Percentiles rank a stretch among this genome's conserved stretches.
Evolutionary conservation across 2,888 invertebrate species (phyloP).

Genomic region (Drosophila pegasa): DNA sequence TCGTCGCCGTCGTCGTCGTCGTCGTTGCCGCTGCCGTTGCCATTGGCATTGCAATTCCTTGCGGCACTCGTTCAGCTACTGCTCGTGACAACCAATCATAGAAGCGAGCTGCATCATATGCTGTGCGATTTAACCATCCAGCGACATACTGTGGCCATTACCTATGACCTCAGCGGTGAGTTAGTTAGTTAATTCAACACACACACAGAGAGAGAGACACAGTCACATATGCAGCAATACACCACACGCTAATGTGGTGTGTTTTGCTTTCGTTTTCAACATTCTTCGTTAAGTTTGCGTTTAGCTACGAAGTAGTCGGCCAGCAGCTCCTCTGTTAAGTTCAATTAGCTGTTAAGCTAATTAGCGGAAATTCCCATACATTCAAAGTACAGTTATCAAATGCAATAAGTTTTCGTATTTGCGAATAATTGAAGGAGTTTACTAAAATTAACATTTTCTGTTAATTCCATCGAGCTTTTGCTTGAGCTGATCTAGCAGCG

Average conservation of each 20-base stretch:
- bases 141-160: conserved; percentile 79
- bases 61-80: conserved; percentile 56
- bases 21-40: conserved; percentile 29
- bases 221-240: neutral
- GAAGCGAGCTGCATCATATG: conserved; percentile 81
- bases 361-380: neutral
- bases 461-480: too few species aligned
- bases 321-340: conserved; percentile 9
- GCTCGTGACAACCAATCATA: conserved; percentile 59
- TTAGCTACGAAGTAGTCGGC: neutral
- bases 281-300: conserved; percentile 5
- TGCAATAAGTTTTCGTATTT: neutral
- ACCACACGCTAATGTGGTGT: conserved; percentile 3
- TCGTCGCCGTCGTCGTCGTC: conserved; percentile 36
- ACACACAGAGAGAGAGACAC: neutral
- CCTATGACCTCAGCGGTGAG: conserved; percentile 79
- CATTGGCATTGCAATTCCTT: conserved; percentile 54
- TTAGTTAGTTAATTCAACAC: conserved; percentile 28
- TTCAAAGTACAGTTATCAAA: neutral
- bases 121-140: conserved; percentile 80
- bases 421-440: neutral
- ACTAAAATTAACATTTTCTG: neutral
- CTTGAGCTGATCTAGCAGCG: neutral
- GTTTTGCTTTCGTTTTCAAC: conserved; percentile 4
- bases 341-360: neutral